These are phyloP conservation scores for Heliconius aoede DNA, from an alignment of 2,888 invertebrate genomes.

Conservation along the genomic window DNA sequence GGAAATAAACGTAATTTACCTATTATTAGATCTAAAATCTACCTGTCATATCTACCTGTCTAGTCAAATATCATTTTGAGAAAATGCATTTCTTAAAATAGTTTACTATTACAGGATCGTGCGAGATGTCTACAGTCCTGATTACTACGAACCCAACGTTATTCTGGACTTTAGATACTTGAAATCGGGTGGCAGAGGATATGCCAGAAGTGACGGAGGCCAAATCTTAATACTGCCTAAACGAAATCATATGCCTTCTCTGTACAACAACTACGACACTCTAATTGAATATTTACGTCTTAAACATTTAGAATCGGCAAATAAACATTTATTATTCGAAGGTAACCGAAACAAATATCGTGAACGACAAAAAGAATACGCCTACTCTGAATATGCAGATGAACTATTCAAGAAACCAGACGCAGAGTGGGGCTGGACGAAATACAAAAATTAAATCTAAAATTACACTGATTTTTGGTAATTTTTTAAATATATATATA, in stretches of 20 bases:
- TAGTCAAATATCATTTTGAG: not conserved
- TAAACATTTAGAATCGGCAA: slow-evolving; percentile 57
- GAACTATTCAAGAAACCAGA: not conserved
- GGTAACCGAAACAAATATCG: not conserved
- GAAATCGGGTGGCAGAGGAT: slow-evolving; percentile 72
- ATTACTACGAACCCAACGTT: slow-evolving; percentile 69
- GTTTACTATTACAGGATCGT: slow-evolving; percentile 60
- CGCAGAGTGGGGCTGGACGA: slow-evolving; percentile 16
- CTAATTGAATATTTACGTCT: slow-evolving; percentile 67
- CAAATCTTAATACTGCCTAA: slow-evolving; percentile 71
- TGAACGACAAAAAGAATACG: not conserved
- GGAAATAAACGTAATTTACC: slow-evolving; percentile 12
- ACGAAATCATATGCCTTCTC: slow-evolving; percentile 55
- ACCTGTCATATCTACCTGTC: not conserved
- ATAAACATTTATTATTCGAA: slow-evolving; percentile 22
- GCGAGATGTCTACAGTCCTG: slow-evolving; percentile 65
- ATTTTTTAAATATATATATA: not conserved
- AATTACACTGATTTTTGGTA: not conserved
- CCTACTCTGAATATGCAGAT: not conserved
- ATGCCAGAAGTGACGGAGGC: slow-evolving; percentile 70
- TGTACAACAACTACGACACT: slow-evolving; percentile 65
- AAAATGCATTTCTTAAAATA: no score
- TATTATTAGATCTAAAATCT: not conserved
- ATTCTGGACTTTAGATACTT: slow-evolving; percentile 73
- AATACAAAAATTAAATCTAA: slow-evolving; percentile 9